These are phyloP conservation scores for Pachydiplax longipennis DNA, from an alignment of 2,888 invertebrate genomes.

Conservation along the genomic window DNA sequence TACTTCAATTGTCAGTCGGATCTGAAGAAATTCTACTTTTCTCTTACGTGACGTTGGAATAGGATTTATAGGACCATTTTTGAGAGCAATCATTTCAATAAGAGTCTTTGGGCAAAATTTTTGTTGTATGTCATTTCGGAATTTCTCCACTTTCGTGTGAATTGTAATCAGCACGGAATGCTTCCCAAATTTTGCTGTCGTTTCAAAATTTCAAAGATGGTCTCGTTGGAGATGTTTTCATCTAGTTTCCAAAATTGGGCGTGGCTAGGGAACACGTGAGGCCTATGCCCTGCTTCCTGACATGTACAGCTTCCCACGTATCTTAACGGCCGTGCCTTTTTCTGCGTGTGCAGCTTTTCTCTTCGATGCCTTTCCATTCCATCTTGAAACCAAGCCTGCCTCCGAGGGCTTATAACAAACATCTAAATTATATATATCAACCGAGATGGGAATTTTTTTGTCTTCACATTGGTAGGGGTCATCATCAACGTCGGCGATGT, in stretches of 20 bases:
- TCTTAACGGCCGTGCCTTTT: neutral
- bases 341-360: neutral
- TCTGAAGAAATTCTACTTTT: too few species aligned
- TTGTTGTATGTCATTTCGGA: neutral
- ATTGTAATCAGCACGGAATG: neutral
- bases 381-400: too few species aligned
- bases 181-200: neutral
- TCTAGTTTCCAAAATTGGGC: neutral
- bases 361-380: too few species aligned
- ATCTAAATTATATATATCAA: too few species aligned
- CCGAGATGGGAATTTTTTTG: too few species aligned
- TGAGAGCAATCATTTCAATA: neutral
- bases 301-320: neutral
- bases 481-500: too few species aligned
- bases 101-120: neutral
- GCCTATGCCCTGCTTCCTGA: neutral
- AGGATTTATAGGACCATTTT: too few species aligned
- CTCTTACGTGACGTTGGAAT: too few species aligned
- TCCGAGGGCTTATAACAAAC: too few species aligned
- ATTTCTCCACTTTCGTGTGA: neutral
- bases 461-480: too few species aligned
- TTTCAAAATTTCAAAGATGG: neutral
- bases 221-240: neutral
- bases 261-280: neutral
- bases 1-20: too few species aligned